A percentile compares a stretch with the other conserved stretches of the same genome.
phyloP scores from a whole-genome alignment of 2,113 vertebrate species.

The Pomatostomus ruficeps region DNA sequence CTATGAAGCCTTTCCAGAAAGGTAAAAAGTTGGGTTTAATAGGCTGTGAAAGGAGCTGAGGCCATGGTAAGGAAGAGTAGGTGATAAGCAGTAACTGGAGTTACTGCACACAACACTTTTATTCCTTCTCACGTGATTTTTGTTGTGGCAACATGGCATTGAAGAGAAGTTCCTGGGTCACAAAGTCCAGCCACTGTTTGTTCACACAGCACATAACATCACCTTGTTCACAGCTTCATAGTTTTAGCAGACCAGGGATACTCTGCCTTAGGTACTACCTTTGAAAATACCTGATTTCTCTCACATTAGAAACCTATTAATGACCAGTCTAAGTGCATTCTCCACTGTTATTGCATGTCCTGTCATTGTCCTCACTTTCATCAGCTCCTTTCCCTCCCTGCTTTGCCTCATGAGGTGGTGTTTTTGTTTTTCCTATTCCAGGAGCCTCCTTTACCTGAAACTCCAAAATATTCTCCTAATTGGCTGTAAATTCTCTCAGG shows the following conservation, averaged over 20 bases:
- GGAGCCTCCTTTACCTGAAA: background rate
- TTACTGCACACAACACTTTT: background rate
- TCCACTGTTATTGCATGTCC: background rate
- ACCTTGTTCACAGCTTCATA: background rate
- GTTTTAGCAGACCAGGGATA: background rate
- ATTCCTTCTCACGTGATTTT: background rate
- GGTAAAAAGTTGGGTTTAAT: background rate
- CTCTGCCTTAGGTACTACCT: background rate
- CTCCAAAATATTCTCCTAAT: conserved; percentile 14
- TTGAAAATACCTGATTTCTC: background rate
- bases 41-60: background rate
- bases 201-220: background rate
- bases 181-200: background rate
- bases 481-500: conserved; percentile 23
- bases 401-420: background rate
- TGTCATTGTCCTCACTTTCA: background rate
- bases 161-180: background rate
- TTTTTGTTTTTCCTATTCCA: background rate
- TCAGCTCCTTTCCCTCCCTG: background rate
- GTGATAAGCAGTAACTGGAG: background rate
- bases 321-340: background rate
- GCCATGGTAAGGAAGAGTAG: background rate
- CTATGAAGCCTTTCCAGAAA: background rate
- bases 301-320: background rate
- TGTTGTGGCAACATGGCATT: background rate